A percentile compares a stretch with the other conserved stretches of the same genome.
phyloP scores from a whole-genome alignment of 1,140 invertebrate genomes.

The Carposina sasakii region DNA sequence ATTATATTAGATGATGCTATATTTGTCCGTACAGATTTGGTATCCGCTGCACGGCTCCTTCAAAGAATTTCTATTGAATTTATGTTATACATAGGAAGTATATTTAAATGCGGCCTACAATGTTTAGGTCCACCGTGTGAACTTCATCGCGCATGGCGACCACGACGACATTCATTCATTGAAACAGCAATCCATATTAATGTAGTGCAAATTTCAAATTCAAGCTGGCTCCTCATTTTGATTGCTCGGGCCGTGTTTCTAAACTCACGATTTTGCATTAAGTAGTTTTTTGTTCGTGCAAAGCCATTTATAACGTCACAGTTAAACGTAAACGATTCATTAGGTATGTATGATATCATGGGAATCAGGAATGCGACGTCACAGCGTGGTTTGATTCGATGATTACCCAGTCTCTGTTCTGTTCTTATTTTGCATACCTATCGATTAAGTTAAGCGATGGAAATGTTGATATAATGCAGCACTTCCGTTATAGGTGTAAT shows the following conservation, averaged over 20 bases:
- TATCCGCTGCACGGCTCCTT: conserved; percentile 59
- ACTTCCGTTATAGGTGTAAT: conserved; percentile 20
- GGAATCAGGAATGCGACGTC: conserved; percentile 36
- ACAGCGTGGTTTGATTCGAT: conserved; percentile 6
- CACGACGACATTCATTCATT: conserved; percentile 68
- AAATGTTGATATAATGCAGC: no score
- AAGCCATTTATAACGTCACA: conserved; percentile 56
- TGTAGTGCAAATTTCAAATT: conserved; percentile 71
- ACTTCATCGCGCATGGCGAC: conserved; percentile 67
- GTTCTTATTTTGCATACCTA: no score
- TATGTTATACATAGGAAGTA: conserved; percentile 70
- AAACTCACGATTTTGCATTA: conserved; percentile 67
- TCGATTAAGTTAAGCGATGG: no score
- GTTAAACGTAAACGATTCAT: conserved; percentile 45
- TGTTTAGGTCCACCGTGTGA: conserved; percentile 67
- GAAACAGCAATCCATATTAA: conserved; percentile 71
- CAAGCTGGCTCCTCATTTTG: conserved; percentile 62
- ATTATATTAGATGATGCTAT: conserved; percentile 58
- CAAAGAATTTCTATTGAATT: conserved; percentile 65
- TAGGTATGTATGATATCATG: conserved; percentile 39
- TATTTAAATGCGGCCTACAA: conserved; percentile 68
- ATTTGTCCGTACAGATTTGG: conserved; percentile 51
- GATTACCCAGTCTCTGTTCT: no score
- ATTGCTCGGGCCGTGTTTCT: conserved; percentile 58
- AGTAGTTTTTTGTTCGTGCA: conserved; percentile 58